Base-by-base conservation (phyloP, 2,888 invertebrate genomes). In the Chrysina gloriosa region DNA sequence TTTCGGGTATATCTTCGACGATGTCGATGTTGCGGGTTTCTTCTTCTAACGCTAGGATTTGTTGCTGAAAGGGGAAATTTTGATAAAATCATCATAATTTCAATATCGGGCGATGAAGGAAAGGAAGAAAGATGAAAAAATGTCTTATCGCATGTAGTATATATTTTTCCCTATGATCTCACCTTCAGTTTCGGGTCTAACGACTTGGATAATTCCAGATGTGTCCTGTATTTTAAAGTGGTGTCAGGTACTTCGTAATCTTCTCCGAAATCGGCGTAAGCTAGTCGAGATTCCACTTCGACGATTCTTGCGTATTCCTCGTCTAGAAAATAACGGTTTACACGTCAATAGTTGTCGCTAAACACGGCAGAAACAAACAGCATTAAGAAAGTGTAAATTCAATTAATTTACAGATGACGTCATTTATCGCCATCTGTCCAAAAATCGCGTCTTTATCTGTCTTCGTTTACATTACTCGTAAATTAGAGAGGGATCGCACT, bases 221-320 rank as follows among this genome's bases (percentile, higher is more conserved):
- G 78, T 6, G 79, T 74, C 75, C 80, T 82, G 7, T 81, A 71
- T 69, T 73, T 72, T 29, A 75, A 74, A 29, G 71, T 74, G 0
- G 75, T 68, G 72, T 87, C 85, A 2, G 84, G 84, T 0, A 87
- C 87, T 19, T 83, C 82, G 76, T 87, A 87, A 74, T 90, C 89
- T n/a, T 89, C 88, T 0, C 90, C 91, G 77, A 88, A 91, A 82
- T 92, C 91, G 23, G 92, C 89, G 47, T 79, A 77, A 0, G 84
- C 80, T 14, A 94, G 81, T 61, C 88, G 80, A 0, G 81, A 78
- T 71, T 93, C 90, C 6, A 94, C 81, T 72, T 90, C 88, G 3
- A 84, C 81, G 6, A 88, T 63, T 63, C 80, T 82, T 1, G 85
- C 82, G 75, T 87, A 86, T 23, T 86, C 83, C 75, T 84, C 89